A percentile compares a stretch with the other conserved stretches of the same genome.
Evolutionary conservation across 2,113 vertebrate species (phyloP).

Genomic region (Meleagris gallopavo): DNA sequence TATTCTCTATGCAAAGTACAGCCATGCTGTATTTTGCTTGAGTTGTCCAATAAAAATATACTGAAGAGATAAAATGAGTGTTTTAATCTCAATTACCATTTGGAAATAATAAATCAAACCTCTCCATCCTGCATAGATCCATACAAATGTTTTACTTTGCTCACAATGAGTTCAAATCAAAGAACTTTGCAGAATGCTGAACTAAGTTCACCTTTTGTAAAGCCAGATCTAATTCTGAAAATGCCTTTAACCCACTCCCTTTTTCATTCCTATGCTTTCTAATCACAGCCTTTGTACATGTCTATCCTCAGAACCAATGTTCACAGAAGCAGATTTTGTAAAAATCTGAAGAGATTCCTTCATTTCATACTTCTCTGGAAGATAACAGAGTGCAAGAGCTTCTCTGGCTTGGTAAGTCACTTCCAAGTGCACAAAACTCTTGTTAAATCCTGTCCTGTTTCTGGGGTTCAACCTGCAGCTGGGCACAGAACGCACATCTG

Average conservation of each 20-base stretch:
- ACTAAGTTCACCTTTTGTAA: conserved; percentile 24
- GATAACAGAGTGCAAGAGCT: neutral
- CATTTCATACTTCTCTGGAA: neutral
- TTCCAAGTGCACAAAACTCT: neutral
- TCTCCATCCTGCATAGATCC: conserved; percentile 9
- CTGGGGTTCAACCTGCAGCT: neutral
- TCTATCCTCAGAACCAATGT: too few relatives aligned
- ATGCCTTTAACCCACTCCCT: neutral
- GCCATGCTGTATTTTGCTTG: conserved; percentile 45
- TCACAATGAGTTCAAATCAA: conserved; percentile 29
- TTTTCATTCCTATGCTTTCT: neutral
- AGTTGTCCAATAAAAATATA: conserved; percentile 40
- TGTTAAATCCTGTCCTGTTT: neutral
- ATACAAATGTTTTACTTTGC: conserved; percentile 59
- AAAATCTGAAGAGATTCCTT: neutral
- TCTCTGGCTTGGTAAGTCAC: neutral
- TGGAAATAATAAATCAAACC: conserved; percentile 47
- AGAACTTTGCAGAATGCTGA: conserved; percentile 51
- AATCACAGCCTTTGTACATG: neutral
- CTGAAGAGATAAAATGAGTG: conserved; percentile 14
- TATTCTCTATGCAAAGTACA: neutral
- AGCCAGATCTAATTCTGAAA: conserved; percentile 23
- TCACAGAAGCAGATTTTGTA: neutral
- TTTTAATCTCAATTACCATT: conserved; percentile 59
- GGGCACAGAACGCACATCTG: neutral